These are phyloP conservation scores for Eutrigla gurnardus DNA, from an alignment of 2,797 vertebrate species.

Conservation along the genomic window DNA sequence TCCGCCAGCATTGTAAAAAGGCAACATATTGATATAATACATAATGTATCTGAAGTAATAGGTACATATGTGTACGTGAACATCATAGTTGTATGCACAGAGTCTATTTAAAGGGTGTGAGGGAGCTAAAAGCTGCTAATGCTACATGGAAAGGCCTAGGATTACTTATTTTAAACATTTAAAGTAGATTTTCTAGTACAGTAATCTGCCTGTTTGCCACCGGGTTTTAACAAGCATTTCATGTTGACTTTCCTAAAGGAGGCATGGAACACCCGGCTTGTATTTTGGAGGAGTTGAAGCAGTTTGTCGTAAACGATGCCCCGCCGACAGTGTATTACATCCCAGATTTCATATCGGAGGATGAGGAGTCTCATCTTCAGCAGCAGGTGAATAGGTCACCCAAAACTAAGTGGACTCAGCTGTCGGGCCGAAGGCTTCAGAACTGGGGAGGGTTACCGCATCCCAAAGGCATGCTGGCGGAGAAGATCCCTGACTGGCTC, in stretches of 20 bases:
- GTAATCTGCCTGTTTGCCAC: background rate
- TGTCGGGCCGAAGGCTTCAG: slow-evolving; percentile 90
- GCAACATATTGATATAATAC: background rate
- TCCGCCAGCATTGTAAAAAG: background rate
- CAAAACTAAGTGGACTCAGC: slow-evolving; percentile 92
- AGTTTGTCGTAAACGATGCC: slow-evolving; percentile 69
- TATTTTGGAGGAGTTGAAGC: slow-evolving; percentile 75
- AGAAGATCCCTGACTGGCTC: slow-evolving; percentile 90
- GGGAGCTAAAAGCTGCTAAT: slow-evolving; percentile 26
- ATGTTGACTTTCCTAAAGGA: slow-evolving; percentile 70
- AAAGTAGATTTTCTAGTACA: background rate
- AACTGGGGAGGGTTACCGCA: slow-evolving; percentile 94
- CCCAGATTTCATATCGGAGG: slow-evolving; percentile 89
- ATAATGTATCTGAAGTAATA: background rate
- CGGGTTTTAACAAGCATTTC: slow-evolving; percentile 62
- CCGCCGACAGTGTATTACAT: slow-evolving; percentile 87
- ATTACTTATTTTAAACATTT: background rate
- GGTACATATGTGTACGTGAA: background rate
- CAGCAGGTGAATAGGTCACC: slow-evolving; percentile 89
- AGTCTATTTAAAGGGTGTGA: too few species aligned
- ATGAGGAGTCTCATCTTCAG: slow-evolving; percentile 86
- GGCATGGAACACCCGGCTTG: slow-evolving; percentile 70
- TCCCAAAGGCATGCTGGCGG: slow-evolving; percentile 89
- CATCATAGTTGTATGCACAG: too few species aligned
- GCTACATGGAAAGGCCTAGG: background rate